Base-by-base conservation (phyloP, 2,113 vertebrate genomes). In the Centrocercus urophasianus region DNA sequence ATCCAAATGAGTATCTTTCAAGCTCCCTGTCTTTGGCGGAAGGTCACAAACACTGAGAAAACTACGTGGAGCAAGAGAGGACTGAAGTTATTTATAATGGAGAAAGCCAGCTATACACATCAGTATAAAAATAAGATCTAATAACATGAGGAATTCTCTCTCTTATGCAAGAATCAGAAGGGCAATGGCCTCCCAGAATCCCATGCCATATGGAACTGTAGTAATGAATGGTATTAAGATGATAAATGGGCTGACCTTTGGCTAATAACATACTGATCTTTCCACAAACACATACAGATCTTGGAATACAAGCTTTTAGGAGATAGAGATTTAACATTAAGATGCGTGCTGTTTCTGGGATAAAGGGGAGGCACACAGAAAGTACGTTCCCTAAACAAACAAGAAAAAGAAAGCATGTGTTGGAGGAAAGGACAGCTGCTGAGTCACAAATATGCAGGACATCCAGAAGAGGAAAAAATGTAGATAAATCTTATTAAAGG, bases 201-300 rank as follows among this genome's bases (percentile, higher is more conserved):
- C 92, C 73, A 13, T 43, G 76, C 75, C 79, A 80, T 34, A 69
- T 42, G 61, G 85, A 91, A 78, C 36, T 8, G 2, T 47, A 72
- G 69, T 86, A 95, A 95, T 78, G 90, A 94, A 67, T 0, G 1
- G 42, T 88, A 93, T 91, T 74, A 93, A 57, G 73, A 81, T 65
- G 76, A 94, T 45, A 93, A 93, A 95, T 45, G 83, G 85, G 43
- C 57, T 94, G 94, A 95, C 93, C 93, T 95, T 95, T 96, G 86
- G 83, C 79, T 91, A 95, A 90, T 89, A 93, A 81, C 76, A 74
- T 34, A 50, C 42, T 79, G 72, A 86, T 90, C 80, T 74, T 78
- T 71, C 52, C 36, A 75, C 63, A 83, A 90, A 91, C 0, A 1
- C 47, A 64, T 38, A 59, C 72, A 43, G 57, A 67, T 61, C 43